Evolutionary conservation across 2,797 vertebrate genomes (phyloP), one percentile per base, ranked within the genome.

Genomic region (Enteromius paludinosus): DNA sequence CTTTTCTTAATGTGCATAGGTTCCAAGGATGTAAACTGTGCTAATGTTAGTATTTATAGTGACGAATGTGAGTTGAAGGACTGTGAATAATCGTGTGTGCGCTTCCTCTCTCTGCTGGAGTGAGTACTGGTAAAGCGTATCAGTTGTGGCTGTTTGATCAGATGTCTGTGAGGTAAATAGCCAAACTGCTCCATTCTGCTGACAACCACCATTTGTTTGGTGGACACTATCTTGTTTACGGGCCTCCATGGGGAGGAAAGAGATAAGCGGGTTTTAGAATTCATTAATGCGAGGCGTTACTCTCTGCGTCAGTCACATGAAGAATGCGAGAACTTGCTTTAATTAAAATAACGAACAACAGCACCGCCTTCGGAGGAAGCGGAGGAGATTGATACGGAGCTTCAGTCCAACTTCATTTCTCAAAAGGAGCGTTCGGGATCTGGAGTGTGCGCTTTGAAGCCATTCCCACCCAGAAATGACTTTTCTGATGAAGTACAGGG

Each of bases 221-320:
- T 66, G 72, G 73, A 79, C 77, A 85, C 79, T 89, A 90, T 90
- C 89, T 90, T 89, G 86, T 90, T 91, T 90, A 87, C 72, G 38
- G 35, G 62, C 56, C 79, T 88, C 87, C 72, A 38, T 25, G 20
- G 79, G 78, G 85, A 89, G 83, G 75, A 81, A 43, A 49, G 77
- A 86, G 90, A 91, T 89, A 89, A 89, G 75, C 77, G 81, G 11
- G 1, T 83, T 89, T 90, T 87, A 90, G 84, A 87, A 87, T 89
- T 87, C 86, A 88, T 87, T 88, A 87, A 83, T 38, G 68, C 54
- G 71, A 76, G 9, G 33, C 14, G 17, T 70, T 70, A 68, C 45
- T 64, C 61, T 54, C 38, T n/a, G 47, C 2, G 28, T 28, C 38
- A 1, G 12, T 20, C 69, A 25, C 41, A 49, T 70, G 68, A 47